Evolutionary conservation across 2,888 invertebrate species (phyloP).

Genomic region (Caradrina kadenii): DNA sequence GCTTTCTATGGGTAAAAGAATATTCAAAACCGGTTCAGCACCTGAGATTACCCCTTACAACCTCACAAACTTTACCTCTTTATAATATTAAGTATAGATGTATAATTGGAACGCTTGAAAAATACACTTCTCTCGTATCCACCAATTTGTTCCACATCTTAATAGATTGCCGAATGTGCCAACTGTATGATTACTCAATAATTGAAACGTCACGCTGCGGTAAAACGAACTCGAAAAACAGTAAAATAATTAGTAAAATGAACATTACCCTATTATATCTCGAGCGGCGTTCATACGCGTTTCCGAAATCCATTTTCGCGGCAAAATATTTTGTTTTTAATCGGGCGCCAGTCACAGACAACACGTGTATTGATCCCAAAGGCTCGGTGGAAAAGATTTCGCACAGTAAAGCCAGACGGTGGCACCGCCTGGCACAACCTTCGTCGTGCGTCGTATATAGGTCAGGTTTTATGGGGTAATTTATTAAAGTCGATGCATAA

Average conservation of each 20-base stretch:
- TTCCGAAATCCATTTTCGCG: conserved; percentile 89
- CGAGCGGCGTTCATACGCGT: conserved; percentile 89
- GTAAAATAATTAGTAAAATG: conserved; percentile 5
- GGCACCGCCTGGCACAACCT: conserved; percentile 76
- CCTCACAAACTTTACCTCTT: no score
- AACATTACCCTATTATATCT: conserved; percentile 90
- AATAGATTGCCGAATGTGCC: conserved; percentile 4
- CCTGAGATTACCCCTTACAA: no score
- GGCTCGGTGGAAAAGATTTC: conserved; percentile 70
- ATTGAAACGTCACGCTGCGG: conserved; percentile 24
- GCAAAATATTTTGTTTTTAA: conserved; percentile 38
- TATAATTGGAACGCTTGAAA: no score
- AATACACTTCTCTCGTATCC: background rate
- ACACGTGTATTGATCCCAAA: conserved; percentile 80
- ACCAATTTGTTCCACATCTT: background rate
- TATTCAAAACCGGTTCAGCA: no score
- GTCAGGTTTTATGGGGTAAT: conserved; percentile 75
- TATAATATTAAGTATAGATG: no score
- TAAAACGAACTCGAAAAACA: background rate
- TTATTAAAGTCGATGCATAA: conserved; percentile 46
- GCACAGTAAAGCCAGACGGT: conserved; percentile 66
- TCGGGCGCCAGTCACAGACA: conserved; percentile 41
- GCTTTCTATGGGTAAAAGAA: no score
- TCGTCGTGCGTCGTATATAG: conserved; percentile 71
- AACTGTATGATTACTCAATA: conserved; percentile 4